Conservation (phyloP, 2,888 invertebrate species). For the Amblyteles armatorius region DNA sequence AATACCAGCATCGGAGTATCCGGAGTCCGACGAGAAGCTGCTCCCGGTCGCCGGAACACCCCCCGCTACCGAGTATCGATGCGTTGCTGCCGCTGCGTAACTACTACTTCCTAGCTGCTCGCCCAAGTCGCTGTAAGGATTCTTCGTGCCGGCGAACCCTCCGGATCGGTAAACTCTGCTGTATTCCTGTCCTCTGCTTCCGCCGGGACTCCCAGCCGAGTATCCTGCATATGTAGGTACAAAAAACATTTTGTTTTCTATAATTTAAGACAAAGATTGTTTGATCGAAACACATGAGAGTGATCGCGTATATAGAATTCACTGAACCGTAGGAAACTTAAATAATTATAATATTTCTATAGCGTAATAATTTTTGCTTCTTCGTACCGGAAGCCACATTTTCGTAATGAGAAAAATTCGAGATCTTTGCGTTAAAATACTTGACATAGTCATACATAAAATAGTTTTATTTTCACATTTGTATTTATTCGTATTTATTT, state of each 20-base stretch:
- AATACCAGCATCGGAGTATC: conserved; percentile 66
- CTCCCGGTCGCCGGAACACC: conserved; percentile 54
- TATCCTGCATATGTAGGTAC: conserved; percentile 67
- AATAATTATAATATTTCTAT: no score
- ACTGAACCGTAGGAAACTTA: no score
- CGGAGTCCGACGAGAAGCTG: conserved; percentile 67
- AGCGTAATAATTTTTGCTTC: no score
- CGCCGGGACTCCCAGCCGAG: conserved; percentile 61
- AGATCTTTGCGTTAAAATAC: no score
- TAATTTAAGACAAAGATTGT: neutral
- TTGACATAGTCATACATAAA: no score
- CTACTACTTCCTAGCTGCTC: conserved; percentile 46
- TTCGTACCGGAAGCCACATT: no score
- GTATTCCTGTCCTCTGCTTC: conserved; percentile 72
- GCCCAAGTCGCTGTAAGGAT: conserved; percentile 43
- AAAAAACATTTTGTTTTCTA: neutral
- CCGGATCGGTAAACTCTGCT: conserved; percentile 63
- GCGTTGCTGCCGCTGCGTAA: conserved; percentile 55
- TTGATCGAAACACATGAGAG: no score
- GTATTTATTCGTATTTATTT: no score
- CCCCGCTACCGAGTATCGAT: conserved; percentile 58
- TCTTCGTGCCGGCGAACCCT: conserved; percentile 62
- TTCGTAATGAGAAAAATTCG: no score
- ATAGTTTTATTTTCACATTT: no score
- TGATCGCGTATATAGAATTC: neutral